Percentiles rank a stretch among this genome's conserved stretches.
These are phyloP conservation scores for Anguilla pacifica DNA, from an alignment of 2,797 vertebrate genomes.

Conservation along the genomic window DNA sequence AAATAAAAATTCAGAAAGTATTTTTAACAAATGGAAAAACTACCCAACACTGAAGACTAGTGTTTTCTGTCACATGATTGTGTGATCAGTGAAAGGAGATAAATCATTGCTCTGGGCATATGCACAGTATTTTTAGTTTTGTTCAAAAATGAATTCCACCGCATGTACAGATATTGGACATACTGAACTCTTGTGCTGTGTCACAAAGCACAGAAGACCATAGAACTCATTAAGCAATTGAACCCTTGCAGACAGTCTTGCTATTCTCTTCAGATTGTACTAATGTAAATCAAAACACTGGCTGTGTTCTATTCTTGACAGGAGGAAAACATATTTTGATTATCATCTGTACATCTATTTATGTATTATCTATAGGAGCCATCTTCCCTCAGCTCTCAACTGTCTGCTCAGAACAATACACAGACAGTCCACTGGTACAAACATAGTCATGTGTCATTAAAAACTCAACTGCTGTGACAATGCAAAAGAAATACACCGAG, in stretches of 20 bases:
- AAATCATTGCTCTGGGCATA: not conserved
- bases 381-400: constrained; percentile 1
- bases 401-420: not conserved
- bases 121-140: not conserved
- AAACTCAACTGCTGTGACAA: constrained; percentile 35
- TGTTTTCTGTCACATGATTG: not conserved
- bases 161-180: not conserved
- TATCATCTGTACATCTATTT: not conserved
- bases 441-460: not conserved
- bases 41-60: not conserved
- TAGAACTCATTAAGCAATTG: not conserved
- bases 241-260: not conserved
- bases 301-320: not conserved
- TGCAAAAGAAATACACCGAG: constrained; percentile 28
- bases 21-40: not conserved
- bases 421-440: not conserved
- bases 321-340: not conserved
- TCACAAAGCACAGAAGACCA: not conserved
- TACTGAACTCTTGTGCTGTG: not conserved
- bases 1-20: not conserved
- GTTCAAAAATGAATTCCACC: not conserved
- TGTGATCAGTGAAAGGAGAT: not conserved
- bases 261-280: not conserved
- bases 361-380: not conserved
- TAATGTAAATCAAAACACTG: constrained; percentile 21